Evolutionary conservation across 2,888 invertebrate genomes (phyloP).

Genomic region (Caenorhabditis wallacei): DNA sequence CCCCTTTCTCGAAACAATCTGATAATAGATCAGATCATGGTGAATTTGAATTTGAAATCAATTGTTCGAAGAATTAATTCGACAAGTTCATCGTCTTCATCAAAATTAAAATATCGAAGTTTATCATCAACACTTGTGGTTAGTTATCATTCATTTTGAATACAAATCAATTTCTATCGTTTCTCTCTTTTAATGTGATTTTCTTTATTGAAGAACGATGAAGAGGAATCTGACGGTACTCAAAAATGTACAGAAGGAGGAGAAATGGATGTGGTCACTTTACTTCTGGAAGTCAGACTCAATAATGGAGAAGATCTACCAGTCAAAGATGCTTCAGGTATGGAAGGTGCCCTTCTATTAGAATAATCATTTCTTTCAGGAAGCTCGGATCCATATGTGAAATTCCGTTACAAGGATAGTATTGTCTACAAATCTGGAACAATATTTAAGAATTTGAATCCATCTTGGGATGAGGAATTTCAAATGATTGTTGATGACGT

Average conservation of each 20-base stretch:
- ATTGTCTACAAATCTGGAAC: slow-evolving; percentile 95
- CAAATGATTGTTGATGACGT: slow-evolving; percentile 92
- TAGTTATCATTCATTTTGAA: slow-evolving; percentile 4
- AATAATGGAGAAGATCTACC: slow-evolving; percentile 81
- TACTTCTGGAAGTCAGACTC: slow-evolving; percentile 77
- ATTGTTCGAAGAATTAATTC: slow-evolving; percentile 55
- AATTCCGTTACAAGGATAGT: slow-evolving; percentile 84
- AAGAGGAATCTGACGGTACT: slow-evolving; percentile 40
- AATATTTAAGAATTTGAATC: slow-evolving; percentile 95
- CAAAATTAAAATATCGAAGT: slow-evolving; percentile 50
- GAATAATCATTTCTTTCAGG: slow-evolving; percentile 72
- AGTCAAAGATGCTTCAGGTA: slow-evolving; percentile 79
- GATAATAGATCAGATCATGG: slow-evolving; percentile 55
- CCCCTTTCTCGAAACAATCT: background rate
- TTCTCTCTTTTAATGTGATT: slow-evolving; percentile 2
- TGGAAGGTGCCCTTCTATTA: background rate
- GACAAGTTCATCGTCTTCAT: slow-evolving; percentile 18
- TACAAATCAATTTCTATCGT: background rate
- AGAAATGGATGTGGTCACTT: slow-evolving; percentile 75
- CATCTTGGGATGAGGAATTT: slow-evolving; percentile 98
- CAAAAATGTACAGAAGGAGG: slow-evolving; percentile 30
- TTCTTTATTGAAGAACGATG: slow-evolving; percentile 22
- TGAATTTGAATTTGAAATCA: slow-evolving; percentile 50
- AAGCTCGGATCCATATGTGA: slow-evolving; percentile 82
- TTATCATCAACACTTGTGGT: slow-evolving; percentile 53